Conservation (phyloP, 2,888 invertebrate genomes). For the Oxyteleia sp. region DNA sequence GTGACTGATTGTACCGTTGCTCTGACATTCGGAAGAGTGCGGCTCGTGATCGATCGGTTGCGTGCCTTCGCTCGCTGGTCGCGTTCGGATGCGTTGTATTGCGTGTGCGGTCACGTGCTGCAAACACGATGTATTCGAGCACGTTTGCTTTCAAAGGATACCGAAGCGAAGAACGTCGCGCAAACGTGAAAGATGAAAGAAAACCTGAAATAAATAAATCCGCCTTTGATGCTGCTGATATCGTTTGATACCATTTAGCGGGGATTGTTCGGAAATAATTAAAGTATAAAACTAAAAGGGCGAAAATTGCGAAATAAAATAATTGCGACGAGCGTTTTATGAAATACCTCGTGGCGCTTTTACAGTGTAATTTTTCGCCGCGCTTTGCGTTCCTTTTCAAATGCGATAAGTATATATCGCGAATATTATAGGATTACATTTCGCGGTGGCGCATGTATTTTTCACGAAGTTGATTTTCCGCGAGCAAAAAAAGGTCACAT, state of each 20-base stretch:
- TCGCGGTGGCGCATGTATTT: neutral
- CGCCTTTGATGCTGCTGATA: slow-evolving; percentile 42
- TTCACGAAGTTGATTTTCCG: slow-evolving; percentile 14
- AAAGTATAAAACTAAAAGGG: too few species aligned
- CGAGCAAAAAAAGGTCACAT: slow-evolving; percentile 33
- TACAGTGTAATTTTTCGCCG: too few species aligned
- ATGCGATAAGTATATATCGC: too few species aligned
- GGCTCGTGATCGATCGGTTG: slow-evolving; percentile 82
- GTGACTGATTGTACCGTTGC: slow-evolving; percentile 65
- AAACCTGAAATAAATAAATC: slow-evolving; percentile 55
- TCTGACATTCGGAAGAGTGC: slow-evolving; percentile 76
- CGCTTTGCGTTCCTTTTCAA: too few species aligned
- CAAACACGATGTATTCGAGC: slow-evolving; percentile 72
- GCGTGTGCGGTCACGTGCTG: slow-evolving; percentile 79
- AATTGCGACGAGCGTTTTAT: neutral
- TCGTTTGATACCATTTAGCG: slow-evolving; percentile 35
- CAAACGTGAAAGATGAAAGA: slow-evolving; percentile 62
- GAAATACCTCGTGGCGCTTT: neutral
- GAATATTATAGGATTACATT: neutral
- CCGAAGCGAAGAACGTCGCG: slow-evolving; percentile 46
- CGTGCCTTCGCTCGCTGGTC: slow-evolving; percentile 75
- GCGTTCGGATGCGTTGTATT: slow-evolving; percentile 73
- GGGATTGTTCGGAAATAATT: slow-evolving; percentile 1
- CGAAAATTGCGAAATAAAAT: too few species aligned
- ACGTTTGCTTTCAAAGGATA: slow-evolving; percentile 63